These are phyloP conservation scores for Micoletzkya japonica DNA, from an alignment of 2,888 invertebrate species.

Conservation along the genomic window DNA sequence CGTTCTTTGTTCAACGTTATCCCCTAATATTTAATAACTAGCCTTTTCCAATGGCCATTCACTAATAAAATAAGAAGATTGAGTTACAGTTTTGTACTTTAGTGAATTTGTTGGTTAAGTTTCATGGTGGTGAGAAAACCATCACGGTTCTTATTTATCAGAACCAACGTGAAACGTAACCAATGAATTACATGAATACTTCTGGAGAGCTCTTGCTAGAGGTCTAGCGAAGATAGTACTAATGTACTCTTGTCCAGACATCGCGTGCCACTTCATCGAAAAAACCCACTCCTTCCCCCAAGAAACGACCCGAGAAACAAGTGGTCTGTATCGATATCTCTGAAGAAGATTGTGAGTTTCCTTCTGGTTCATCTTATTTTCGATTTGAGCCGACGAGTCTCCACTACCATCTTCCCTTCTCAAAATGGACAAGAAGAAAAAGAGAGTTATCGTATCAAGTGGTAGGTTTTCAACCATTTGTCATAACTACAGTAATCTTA, in stretches of 20 bases:
- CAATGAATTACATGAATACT: too few species aligned
- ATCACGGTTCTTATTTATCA: too few species aligned
- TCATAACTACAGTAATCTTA: not conserved
- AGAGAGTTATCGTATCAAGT: conserved; percentile 11
- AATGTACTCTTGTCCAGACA: not conserved
- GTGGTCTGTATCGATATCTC: not conserved
- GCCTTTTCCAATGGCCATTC: too few species aligned
- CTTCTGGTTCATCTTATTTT: not conserved
- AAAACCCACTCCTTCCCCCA: conserved; percentile 1
- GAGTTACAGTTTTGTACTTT: too few species aligned
- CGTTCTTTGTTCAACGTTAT: too few species aligned
- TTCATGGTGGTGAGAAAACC: too few species aligned
- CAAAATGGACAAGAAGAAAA: conserved; percentile 5
- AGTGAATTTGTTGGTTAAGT: too few species aligned
- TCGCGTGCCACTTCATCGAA: not conserved
- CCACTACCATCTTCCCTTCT: conserved; percentile 20
- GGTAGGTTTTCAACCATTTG: not conserved
- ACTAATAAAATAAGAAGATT: too few species aligned
- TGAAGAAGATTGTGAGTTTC: conserved; percentile 18
- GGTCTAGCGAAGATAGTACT: too few species aligned
- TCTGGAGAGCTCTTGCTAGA: too few species aligned
- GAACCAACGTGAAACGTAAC: too few species aligned
- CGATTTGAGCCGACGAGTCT: conserved; percentile 22
- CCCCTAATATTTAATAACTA: too few species aligned
- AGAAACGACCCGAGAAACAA: not conserved